Conservation (phyloP, 64 coral and sea anemone species). For the Actinia tenebrosa region DNA sequence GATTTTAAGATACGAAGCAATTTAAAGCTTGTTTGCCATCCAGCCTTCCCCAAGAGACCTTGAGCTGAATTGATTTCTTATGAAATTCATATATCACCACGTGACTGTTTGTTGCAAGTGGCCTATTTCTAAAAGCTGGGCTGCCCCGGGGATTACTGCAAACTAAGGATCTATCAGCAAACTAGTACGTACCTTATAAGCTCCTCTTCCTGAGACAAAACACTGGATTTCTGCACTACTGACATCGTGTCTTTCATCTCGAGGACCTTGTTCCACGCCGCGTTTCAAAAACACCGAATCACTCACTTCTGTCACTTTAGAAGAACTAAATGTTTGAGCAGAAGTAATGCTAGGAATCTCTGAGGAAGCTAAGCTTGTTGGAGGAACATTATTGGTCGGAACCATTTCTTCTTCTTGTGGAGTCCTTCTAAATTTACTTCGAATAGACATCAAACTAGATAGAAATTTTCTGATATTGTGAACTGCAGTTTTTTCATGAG, state of each 20-base stretch:
- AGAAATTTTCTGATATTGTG: constrained; percentile 6
- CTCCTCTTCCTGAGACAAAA: not conserved
- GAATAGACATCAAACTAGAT: constrained; percentile 14
- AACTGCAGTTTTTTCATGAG: not conserved
- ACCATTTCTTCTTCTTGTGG: not conserved
- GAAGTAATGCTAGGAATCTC: not conserved
- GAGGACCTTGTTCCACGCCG: not conserved
- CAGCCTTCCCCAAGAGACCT: too few relatives aligned
- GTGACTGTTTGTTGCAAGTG: too few relatives aligned
- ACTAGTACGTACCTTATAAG: not conserved
- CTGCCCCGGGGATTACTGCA: too few relatives aligned
- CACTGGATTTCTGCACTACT: not conserved
- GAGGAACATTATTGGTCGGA: not conserved
- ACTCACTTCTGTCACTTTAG: not conserved
- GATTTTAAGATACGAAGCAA: too few relatives aligned
- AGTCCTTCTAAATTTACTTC: not conserved
- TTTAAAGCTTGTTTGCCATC: too few relatives aligned
- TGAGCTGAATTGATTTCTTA: too few relatives aligned
- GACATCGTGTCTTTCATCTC: not conserved
- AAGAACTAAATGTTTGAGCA: not conserved
- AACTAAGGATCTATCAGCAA: too few relatives aligned
- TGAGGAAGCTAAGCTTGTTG: not conserved
- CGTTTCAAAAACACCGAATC: not conserved
- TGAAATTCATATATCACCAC: too few relatives aligned
- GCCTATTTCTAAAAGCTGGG: too few relatives aligned